Evolutionary conservation across 2,113 vertebrate species (phyloP).

Genomic region (Notiomystis cincta): DNA sequence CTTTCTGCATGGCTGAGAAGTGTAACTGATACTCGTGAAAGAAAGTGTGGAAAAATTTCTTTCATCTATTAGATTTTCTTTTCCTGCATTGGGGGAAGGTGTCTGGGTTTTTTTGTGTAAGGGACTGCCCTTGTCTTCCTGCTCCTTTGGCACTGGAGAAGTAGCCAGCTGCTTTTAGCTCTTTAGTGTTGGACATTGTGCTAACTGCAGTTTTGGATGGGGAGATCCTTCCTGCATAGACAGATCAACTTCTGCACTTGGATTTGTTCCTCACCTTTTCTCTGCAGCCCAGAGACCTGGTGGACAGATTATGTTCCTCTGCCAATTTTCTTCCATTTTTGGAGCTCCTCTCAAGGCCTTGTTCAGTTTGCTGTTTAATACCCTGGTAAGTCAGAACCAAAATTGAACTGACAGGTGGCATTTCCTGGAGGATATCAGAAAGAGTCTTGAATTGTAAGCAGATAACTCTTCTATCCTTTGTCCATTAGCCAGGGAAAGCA

Average conservation of each 20-base stretch:
- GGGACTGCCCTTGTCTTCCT: background rate
- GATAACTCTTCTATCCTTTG: background rate
- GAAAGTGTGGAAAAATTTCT: background rate
- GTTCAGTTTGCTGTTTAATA: background rate
- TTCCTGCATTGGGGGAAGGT: background rate
- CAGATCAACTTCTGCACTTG: background rate
- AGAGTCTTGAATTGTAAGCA: background rate
- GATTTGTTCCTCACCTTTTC: background rate
- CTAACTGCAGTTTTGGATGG: background rate
- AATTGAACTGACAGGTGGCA: background rate
- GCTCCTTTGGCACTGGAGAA: background rate
- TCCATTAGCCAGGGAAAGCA: background rate
- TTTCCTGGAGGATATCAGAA: background rate
- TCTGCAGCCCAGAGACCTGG: background rate
- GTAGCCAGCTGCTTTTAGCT: background rate
- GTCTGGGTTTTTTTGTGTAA: background rate
- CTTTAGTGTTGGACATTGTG: background rate
- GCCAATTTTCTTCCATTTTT: background rate
- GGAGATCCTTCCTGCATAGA: background rate
- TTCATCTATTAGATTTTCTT: background rate
- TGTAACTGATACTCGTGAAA: background rate
- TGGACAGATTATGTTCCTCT: background rate
- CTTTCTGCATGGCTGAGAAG: background rate
- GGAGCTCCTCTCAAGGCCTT: background rate
- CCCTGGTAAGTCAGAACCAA: background rate